Conservation (phyloP, 2,888 invertebrate species). For the Platerodrilus igneus region DNA sequence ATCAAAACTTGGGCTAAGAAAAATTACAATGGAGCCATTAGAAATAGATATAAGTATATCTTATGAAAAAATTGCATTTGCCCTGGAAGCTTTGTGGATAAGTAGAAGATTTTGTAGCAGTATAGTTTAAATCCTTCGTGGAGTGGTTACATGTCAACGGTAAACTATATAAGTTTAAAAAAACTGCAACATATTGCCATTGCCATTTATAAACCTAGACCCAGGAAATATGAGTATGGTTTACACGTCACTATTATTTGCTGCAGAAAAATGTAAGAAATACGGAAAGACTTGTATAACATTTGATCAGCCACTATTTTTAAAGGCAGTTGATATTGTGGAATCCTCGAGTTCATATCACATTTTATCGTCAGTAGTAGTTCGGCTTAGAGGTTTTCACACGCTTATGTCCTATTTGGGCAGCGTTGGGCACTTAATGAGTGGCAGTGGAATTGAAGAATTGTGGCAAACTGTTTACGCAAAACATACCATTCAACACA, state of each 20-base stretch:
- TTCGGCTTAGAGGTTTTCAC: conserved; percentile 2
- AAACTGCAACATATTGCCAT: neutral
- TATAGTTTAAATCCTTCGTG: neutral
- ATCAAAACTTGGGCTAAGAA: neutral
- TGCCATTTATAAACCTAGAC: conserved; percentile 2
- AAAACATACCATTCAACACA: neutral
- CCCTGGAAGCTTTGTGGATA: no score
- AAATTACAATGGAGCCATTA: neutral
- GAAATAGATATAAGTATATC: no score
- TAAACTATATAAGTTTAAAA: neutral
- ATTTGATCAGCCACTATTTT: conserved; percentile 6
- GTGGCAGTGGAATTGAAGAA: conserved; percentile 2
- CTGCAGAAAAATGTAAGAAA: conserved; percentile 1
- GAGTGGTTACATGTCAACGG: conserved; percentile 2
- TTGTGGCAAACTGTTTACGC: neutral
- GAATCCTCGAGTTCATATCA: neutral
- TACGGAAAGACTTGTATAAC: conserved; percentile 3
- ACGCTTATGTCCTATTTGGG: conserved; percentile 4
- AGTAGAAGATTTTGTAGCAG: neutral
- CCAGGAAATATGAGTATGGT: conserved; percentile 2
- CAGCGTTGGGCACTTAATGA: conserved; percentile 1
- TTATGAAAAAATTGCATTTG: no score
- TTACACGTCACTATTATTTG: conserved; percentile 1
- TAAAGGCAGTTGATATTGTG: conserved; percentile 7
- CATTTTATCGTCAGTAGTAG: neutral